Evolutionary conservation across 1,140 invertebrate species (phyloP), one percentile per base, ranked within the genome.

Genomic region (Drosophila simulans): DNA sequence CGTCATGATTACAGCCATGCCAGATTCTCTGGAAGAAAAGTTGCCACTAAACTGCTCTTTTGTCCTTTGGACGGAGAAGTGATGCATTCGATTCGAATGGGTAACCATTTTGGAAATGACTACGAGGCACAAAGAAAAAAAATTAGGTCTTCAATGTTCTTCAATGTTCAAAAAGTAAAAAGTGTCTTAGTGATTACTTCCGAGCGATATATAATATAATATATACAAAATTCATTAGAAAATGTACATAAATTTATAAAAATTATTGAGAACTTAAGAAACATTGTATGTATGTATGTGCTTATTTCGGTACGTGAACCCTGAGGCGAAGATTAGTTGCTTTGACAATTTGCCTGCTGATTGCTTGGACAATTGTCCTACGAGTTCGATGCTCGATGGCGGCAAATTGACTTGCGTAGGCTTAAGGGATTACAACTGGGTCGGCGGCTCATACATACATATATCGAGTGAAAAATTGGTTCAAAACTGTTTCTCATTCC

Each of bases 371-470:
- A 72, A 72, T 53, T 77, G 75, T 52, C 59, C 51, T 53, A 49
- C 66, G 58, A 34, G 42, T 57, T 62, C 51, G 45, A 37, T 54
- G 68, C 35, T 68, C 73, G 37, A 43, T 57, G 31, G 13, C 52
- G 34, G 53, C 37, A 77, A 77, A 63, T 77, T 58, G 57, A 77
- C 73, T 77, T 77, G 75, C 70, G 73, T 70, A 43, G 73, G 73
- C 75, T 70, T 72, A 62, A 12, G 43, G 57, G 52, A 52, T 64
- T 66, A 58, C 53, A 69, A 55, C 5, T 46, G 40, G 25, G 34
- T 45, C 11, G 27, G 27, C 4, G n/a, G 20, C 2, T 20, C 20
- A 20, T 20, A 20, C 2, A 20, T 20, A 20, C 15, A 22, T 56
- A 51, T 25, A 48, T 39, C 13, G 53, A 78, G 31, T 72, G 77